phyloP scores from a whole-genome alignment of 2,888 invertebrate species.

The Papilio protenor region DNA sequence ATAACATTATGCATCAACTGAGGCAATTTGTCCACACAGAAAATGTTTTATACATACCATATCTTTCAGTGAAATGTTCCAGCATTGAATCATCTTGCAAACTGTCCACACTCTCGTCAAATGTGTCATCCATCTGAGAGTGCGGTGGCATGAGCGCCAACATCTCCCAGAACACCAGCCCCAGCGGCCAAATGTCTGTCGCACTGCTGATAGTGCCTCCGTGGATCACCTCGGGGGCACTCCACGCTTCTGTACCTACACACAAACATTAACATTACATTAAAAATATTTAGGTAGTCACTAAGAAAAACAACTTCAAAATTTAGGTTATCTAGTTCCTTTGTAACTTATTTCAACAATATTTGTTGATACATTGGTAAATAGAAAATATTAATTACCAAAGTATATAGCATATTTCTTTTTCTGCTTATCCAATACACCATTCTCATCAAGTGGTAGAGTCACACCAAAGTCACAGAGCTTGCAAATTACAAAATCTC shows the following conservation, averaged over 20 bases:
- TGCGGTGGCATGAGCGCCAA: slow-evolving; percentile 89
- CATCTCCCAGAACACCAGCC: slow-evolving; percentile 93
- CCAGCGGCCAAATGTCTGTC: slow-evolving; percentile 92
- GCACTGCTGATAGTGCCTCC: slow-evolving; percentile 86
- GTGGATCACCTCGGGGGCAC: slow-evolving; percentile 89
- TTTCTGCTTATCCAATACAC: slow-evolving; percentile 82
- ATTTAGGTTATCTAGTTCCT: no score
- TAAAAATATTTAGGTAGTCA: no score
- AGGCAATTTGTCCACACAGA: no score
- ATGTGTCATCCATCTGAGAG: slow-evolving; percentile 60
- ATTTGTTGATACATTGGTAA: no score
- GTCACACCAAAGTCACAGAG: slow-evolving; percentile 95
- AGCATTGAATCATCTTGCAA: slow-evolving; percentile 55
- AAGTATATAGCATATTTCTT: slow-evolving; percentile 83
- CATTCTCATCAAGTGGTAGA: slow-evolving; percentile 87
- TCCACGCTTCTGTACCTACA: slow-evolving; percentile 90
- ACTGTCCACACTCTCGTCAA: slow-evolving; percentile 58
- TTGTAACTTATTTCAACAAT: no score
- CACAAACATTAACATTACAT: background rate
- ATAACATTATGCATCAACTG: no score
- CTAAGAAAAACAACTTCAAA: no score
- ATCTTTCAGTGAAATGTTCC: slow-evolving; percentile 65
- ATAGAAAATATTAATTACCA: slow-evolving; percentile 66
- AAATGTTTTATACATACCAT: no score
- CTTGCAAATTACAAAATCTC: slow-evolving; percentile 89